These are phyloP conservation scores for Ammospiza maritima DNA, from an alignment of 2,797 vertebrate species.

Conservation along the genomic window DNA sequence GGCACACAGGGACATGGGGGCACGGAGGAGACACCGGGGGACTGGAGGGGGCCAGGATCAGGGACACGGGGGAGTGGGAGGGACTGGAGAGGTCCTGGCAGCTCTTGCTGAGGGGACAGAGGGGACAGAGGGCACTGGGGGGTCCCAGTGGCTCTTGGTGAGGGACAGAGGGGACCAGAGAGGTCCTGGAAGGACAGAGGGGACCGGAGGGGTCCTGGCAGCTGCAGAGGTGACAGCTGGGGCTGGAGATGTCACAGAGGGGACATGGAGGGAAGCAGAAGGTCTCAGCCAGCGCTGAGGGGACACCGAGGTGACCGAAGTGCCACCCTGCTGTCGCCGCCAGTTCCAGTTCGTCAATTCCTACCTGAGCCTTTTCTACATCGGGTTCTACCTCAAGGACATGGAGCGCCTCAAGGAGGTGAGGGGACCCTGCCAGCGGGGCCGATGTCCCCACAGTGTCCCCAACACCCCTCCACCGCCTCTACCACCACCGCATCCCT, in stretches of 20 bases:
- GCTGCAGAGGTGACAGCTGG: neutral
- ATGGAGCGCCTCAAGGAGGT: constrained; percentile 99
- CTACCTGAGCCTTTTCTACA: constrained; percentile 99
- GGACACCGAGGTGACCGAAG: neutral
- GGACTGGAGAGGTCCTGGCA: neutral
- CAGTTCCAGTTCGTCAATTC: constrained; percentile 99
- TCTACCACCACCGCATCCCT: neutral
- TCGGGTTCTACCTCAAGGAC: constrained; percentile 99
- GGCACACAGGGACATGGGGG: no score
- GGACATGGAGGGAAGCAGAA: neutral
- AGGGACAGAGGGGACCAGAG: no score
- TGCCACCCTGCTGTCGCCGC: fast-evolving
- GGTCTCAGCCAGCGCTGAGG: neutral
- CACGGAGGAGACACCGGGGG: neutral
- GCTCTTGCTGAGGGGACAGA: neutral
- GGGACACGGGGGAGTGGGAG: no score
- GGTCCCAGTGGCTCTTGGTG: neutral
- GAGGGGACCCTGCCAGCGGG: neutral
- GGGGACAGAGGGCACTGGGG: neutral
- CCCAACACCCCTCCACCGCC: neutral
- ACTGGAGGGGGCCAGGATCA: neutral
- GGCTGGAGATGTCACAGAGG: neutral
- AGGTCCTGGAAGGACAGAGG: neutral
- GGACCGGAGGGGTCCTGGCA: neutral
- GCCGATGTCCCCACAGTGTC: neutral